Evolutionary conservation across 2,888 invertebrate species (phyloP), one percentile per base, ranked within the genome.

Genomic region (Nineta flava): DNA sequence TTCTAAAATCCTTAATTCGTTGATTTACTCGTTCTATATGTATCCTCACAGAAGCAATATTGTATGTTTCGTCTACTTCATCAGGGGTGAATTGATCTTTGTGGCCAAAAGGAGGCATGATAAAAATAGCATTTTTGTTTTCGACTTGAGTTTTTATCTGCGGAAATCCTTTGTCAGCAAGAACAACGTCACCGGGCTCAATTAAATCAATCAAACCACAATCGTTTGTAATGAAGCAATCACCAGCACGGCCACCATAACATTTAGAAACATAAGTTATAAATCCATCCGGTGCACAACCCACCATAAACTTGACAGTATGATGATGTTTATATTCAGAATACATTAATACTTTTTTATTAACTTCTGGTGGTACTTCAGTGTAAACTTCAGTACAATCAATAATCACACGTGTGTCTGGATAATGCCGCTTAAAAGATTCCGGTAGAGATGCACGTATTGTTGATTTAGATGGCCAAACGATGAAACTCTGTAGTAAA

Each of bases 41-140:
- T 7, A 32, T 32, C 10, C 54, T 35, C 12, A 56, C 51, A 6
- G 53, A 50, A 10, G 55, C 56, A 42, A n/a, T n/a, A n/a, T n/a
- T n/a, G n/a, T n/a, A n/a, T n/a, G 49, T 50, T 40, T 51, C 49
- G 12, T 51, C 35, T 31, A 50, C 46, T 46, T 51, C 49, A 35
- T 51, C 48, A 15, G 42, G 17, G 13, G 48, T 38, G 43, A 51
- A 51, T 42, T 46, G 48, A 42, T 41, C 46, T 1, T 41, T 31
- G 21, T 38, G 47, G 16, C 16, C 5, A 15, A 47, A 38, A 9
- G 48, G 50, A 13, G 50, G 50, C 26, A 50, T 48, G 10, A 50
- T 49, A 9, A 48, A 49, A 17, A 48, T 21, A 7, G 41, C 40
- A 13, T 47, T 47, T 49, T 34, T 10, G 9, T 48, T 47, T 12